Percentiles rank a stretch among this genome's conserved stretches.
Conservation (phyloP, 2,113 vertebrate species). For the Fukomys damarensis region DNA sequence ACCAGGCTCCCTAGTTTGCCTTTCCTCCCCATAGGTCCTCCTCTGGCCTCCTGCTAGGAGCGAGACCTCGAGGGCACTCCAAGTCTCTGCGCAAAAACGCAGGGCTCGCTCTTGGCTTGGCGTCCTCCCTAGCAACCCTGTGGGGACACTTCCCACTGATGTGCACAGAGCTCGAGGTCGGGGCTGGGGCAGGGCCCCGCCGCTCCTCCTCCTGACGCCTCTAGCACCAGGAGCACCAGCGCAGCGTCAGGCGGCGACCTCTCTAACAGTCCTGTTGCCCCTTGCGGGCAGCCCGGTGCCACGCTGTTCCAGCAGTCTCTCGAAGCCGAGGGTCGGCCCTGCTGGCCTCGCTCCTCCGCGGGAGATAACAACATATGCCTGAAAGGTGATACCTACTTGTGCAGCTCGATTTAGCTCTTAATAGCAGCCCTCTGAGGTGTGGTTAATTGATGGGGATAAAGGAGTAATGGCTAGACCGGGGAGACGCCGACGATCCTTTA, state of each 20-base stretch:
- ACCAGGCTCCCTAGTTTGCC: not conserved
- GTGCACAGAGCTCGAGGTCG: not conserved
- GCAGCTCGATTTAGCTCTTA: slow-evolving; percentile 75
- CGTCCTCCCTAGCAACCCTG: not conserved
- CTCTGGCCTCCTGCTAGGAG: not conserved
- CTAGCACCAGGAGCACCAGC: not conserved
- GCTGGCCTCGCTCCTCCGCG: not conserved
- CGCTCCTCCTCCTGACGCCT: not conserved
- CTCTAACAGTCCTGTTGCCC: not conserved
- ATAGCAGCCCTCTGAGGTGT: slow-evolving; percentile 79
- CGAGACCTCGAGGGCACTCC: not conserved
- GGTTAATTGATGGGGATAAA: slow-evolving; percentile 85
- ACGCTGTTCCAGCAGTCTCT: not conserved
- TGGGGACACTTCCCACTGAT: not conserved
- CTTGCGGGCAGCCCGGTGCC: not conserved
- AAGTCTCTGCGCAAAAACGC: slow-evolving; percentile 56
- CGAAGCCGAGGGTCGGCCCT: not conserved
- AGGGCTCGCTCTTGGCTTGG: not conserved
- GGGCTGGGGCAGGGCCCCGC: not conserved
- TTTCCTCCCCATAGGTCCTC: not conserved
- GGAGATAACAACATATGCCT: slow-evolving; percentile 50
- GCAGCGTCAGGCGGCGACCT: not conserved
- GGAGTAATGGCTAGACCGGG: slow-evolving; percentile 79
- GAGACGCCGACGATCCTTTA: slow-evolving; percentile 74
- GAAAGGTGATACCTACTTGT: slow-evolving; percentile 72